Base-by-base conservation (phyloP, 2,888 invertebrate species). In the Apodemia duryi region DNA sequence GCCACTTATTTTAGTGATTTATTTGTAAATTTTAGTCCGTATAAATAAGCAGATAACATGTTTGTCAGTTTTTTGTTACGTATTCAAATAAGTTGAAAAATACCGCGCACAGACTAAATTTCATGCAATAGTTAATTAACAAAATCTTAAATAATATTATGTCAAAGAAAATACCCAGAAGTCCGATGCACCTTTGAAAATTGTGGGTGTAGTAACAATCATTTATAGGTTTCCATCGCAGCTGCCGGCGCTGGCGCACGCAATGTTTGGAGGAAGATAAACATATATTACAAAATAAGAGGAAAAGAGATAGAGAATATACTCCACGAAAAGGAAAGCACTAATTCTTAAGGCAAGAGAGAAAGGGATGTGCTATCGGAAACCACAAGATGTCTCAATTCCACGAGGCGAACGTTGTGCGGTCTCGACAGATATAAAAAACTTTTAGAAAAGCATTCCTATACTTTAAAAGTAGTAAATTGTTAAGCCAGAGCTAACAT, bases 321-420 rank as follows among this genome's bases (percentile, higher is more conserved):
- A 84, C 82, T 80, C 80, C 81, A 80, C 82, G 90, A 91, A 82
- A 82, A 85, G 88, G 88, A 90, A 83, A 80, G 88, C 81, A 77
- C 76, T 75, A 72, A 75, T 73, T 75, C 71, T 71, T 77, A 73
- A 71, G 68, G 69, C 74, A 73, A 73, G 90, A 74, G 73, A 74
- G 82, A 91, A 83, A 84, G 84, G 79, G 91, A 91, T 78, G 80
- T 73, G 76, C 76, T 83, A 90, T 91, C 89, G 89, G 89, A 91
- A 91, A 91, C 91, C 90, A 91, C 91, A 91, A 90, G 91, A 91
- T 91, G 90, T 91, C 91, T 91, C 88, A 91, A 91, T 91, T 91
- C 91, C 88, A 87, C 84, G 86, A 88, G 85, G 82, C 84, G 77
- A 88, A 84, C 81, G 81, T 85, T 90, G 91, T 90, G 91, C 87